These are phyloP conservation scores for Stegodyphus dumicola DNA, from an alignment of 1,140 invertebrate species.

Conservation along the genomic window DNA sequence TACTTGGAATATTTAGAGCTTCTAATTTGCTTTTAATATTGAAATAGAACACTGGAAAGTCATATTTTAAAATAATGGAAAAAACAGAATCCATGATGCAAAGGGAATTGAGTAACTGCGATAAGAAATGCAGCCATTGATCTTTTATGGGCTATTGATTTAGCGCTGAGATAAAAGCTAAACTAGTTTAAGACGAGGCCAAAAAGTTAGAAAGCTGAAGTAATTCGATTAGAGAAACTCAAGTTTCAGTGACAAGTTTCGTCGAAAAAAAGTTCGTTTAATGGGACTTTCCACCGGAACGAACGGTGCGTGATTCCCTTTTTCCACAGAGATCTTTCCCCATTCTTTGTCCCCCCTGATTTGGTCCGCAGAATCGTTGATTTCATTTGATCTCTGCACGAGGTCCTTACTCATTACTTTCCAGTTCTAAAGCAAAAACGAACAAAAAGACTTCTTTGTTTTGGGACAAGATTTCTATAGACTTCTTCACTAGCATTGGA, in stretches of 20 bases:
- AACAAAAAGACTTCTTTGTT: too few species aligned
- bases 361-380: constrained; percentile 23
- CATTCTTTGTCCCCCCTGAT: background rate
- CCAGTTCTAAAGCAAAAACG: constrained; percentile 24
- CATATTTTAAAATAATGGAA: too few species aligned
- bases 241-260: constrained; percentile 42
- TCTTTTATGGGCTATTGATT: too few species aligned
- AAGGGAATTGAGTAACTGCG: too few species aligned
- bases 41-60: too few species aligned
- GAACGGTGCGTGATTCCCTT: constrained; percentile 50
- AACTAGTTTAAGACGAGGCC: constrained; percentile 44
- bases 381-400: constrained; percentile 49
- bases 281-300: constrained; percentile 53
- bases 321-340: constrained; percentile 11
- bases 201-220: constrained; percentile 37
- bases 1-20: too few species aligned
- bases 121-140: too few species aligned
- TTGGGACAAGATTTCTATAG: background rate
- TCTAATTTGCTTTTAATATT: too few species aligned
- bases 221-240: constrained; percentile 58
- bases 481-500: background rate
- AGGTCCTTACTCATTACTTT: constrained; percentile 32
- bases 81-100: too few species aligned
- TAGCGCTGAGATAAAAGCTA: constrained; percentile 2
- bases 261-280: constrained; percentile 36